Base-by-base conservation (phyloP, 2,888 invertebrate species). In the Epinotia brunnichana region DNA sequence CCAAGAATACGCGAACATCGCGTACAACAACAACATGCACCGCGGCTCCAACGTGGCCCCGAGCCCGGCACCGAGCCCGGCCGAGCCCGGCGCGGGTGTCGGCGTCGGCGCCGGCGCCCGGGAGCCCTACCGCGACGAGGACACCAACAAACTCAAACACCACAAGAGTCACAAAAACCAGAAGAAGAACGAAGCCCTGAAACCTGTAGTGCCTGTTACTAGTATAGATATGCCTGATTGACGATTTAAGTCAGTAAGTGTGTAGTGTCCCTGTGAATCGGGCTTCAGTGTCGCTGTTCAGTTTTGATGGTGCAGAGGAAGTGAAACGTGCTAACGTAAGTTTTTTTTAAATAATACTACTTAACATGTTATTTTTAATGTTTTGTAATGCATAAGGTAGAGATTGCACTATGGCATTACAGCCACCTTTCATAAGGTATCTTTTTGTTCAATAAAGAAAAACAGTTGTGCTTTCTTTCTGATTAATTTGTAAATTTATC, bases 1-100 rank as follows among this genome's bases (percentile, higher is more conserved):
- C 59, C 99, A 99, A 94, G 99, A 99, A 86, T 99, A 99, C 88
- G 99, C 99, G 21, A 99, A 99, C 90, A 99, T 99, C 79, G 98
- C 99, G 7, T 99, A 99, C 89, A 96, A 95, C 87, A 96, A 95
- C 78, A 96, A 95, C 79, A 83, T 85, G 54, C 88, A 79, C 39
- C 80, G 89, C 24, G 89, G 86, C 39, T 80, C 89, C 0, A 86
- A 83, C 78, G 82, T 83, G 59, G 75, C 76, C 82, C 85, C 3
- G 94, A 87, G 77, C 92, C 85, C 71, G n/a, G n/a, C n/a, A n/a
- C n/a, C n/a, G n/a, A n/a, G n/a, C n/a, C n/a, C n/a, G n/a, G n/a
- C n/a, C n/a, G n/a, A n/a, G n/a, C n/a, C n/a, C n/a, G n/a, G n/a
- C n/a, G n/a, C n/a, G n/a, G n/a, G n/a, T n/a, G n/a, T n/a, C n/a